These are phyloP conservation scores for Acomys russatus DNA, from an alignment of 2,797 vertebrate species.

Conservation along the genomic window DNA sequence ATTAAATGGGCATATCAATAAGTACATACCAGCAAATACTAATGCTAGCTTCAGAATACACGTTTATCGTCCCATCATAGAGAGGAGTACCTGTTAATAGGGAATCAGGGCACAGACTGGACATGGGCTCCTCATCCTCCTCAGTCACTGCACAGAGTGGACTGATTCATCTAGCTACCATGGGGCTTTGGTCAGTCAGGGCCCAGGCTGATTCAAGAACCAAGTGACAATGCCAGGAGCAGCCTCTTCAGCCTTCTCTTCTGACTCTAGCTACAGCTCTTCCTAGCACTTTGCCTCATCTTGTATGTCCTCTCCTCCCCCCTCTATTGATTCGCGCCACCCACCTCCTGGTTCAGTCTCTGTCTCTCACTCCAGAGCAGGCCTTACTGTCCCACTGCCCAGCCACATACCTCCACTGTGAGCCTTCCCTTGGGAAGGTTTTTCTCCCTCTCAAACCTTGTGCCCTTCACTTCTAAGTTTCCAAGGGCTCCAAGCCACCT, in stretches of 20 bases:
- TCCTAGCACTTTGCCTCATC: background rate
- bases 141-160: background rate
- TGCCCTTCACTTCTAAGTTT: background rate
- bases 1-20: slow-evolving; percentile 69
- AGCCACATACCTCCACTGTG: background rate
- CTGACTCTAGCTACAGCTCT: background rate
- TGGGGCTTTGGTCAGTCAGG: background rate
- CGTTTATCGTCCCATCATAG: background rate
- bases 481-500: background rate
- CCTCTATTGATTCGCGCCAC: background rate
- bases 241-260: background rate
- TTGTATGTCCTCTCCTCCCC: too few relatives aligned
- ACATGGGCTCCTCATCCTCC: background rate
- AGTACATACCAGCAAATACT: background rate
- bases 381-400: background rate
- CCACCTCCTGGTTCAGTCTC: background rate
- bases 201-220: too few relatives aligned
- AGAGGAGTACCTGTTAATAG: background rate
- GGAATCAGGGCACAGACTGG: background rate
- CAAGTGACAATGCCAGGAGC: background rate
- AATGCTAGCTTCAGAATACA: background rate
- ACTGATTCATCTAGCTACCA: background rate
- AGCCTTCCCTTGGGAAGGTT: background rate
- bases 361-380: background rate
- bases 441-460: background rate